phyloP scores from a whole-genome alignment of 2,888 invertebrate genomes.

The Lomographa bimaculata region DNA sequence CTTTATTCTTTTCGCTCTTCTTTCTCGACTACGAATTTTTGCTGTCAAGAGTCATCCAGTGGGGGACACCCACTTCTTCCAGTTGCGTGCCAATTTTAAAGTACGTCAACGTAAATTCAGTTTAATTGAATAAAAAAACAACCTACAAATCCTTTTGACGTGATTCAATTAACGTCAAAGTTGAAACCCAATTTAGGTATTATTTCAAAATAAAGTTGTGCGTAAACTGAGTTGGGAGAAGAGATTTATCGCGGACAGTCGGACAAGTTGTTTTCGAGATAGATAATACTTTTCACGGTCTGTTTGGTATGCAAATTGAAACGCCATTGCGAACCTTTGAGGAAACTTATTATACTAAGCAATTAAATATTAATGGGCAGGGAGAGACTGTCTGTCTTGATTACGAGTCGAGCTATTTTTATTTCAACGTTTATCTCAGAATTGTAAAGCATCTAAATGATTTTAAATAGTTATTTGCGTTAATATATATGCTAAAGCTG shows the following conservation, averaged over 20 bases:
- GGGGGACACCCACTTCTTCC: too few relatives aligned
- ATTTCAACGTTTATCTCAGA: too few relatives aligned
- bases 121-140: too few relatives aligned
- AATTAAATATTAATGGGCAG: slow-evolving; percentile 13
- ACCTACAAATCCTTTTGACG: slow-evolving; percentile 2
- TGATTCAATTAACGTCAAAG: slow-evolving; percentile 18
- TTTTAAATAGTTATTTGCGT: too few relatives aligned
- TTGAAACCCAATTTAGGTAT: slow-evolving; percentile 15
- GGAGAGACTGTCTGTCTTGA: background rate
- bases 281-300: slow-evolving; percentile 19
- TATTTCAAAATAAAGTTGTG: slow-evolving; percentile 12
- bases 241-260: slow-evolving; percentile 11
- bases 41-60: too few relatives aligned
- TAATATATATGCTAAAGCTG: too few relatives aligned
- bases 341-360: slow-evolving; percentile 15
- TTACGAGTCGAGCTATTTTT: slow-evolving; percentile 1
- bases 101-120: too few relatives aligned
- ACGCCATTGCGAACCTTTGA: slow-evolving; percentile 7
- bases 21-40: too few relatives aligned
- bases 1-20: too few relatives aligned
- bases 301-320: slow-evolving; percentile 19
- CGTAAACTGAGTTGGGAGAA: slow-evolving; percentile 9
- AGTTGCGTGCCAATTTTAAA: too few relatives aligned
- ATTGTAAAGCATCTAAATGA: too few relatives aligned
- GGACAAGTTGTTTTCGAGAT: slow-evolving; percentile 17